phyloP scores from a whole-genome alignment of 2,797 vertebrate genomes.

The Sebastes kiyomatsui region DNA sequence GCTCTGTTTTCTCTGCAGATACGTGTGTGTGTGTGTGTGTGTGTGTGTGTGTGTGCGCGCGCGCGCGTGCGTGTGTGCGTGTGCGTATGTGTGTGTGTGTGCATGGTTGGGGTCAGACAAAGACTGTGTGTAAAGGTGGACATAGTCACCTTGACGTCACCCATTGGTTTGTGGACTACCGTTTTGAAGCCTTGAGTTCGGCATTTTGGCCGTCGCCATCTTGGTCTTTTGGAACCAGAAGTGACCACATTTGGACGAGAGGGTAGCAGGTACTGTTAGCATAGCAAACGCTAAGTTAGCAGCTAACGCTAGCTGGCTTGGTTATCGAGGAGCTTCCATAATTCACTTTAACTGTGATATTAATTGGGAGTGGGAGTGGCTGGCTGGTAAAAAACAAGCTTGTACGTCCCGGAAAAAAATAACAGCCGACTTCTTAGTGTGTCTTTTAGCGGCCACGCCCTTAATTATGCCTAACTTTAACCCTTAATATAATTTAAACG shows the following conservation, averaged over 20 bases:
- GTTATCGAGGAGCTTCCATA: fast-evolving
- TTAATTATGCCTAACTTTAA: neutral
- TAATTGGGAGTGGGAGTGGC: neutral
- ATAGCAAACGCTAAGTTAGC: neutral
- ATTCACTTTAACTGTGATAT: neutral
- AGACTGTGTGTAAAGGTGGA: neutral
- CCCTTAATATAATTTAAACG: too few species aligned
- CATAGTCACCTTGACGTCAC: neutral
- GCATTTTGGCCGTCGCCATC: too few species aligned
- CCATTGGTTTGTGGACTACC: too few species aligned
- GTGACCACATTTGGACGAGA: too few species aligned
- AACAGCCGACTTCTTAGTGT: neutral
- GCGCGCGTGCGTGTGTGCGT: neutral
- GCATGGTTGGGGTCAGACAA: too few species aligned
- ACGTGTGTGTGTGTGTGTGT: neutral
- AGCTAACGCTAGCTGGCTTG: neutral
- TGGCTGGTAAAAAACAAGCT: neutral
- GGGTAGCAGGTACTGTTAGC: neutral
- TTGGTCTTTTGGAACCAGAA: too few species aligned
- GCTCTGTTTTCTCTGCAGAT: neutral
- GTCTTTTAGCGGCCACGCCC: neutral
- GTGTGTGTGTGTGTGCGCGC: neutral
- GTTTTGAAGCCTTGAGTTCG: too few species aligned
- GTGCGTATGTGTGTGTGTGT: neutral
- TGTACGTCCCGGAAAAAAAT: neutral